Conservation (phyloP, 2,888 invertebrate species). For the Brachyopa scutellaris region DNA sequence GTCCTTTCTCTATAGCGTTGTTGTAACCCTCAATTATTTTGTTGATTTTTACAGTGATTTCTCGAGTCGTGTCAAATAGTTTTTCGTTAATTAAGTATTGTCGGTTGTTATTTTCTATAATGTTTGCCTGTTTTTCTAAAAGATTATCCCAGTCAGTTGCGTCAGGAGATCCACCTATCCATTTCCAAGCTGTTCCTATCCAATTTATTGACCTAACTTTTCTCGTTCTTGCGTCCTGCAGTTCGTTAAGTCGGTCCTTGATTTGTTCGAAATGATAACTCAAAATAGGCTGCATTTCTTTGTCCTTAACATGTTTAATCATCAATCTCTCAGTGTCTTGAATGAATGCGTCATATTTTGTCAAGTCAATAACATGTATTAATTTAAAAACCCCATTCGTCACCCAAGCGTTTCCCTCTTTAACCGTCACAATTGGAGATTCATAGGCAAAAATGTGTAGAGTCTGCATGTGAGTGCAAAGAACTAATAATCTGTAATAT, state of each 20-base stretch:
- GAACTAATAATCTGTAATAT: too few species aligned
- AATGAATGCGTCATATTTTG: too few species aligned
- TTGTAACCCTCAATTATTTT: neutral
- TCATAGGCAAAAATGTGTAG: too few species aligned
- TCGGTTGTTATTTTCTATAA: neutral
- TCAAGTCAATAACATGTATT: too few species aligned
- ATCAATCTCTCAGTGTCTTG: too few species aligned
- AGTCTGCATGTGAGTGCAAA: too few species aligned
- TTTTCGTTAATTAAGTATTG: slow-evolving; percentile 5
- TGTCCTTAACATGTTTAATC: neutral
- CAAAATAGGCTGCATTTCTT: neutral
- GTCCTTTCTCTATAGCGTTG: neutral
- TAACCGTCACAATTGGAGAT: too few species aligned
- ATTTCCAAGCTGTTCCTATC: slow-evolving; percentile 22
- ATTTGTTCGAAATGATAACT: neutral
- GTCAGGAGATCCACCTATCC: slow-evolving; percentile 4
- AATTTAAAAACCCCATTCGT: too few species aligned
- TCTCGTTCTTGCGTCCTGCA: neutral
- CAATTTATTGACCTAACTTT: slow-evolving; percentile 4
- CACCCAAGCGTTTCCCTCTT: too few species aligned
- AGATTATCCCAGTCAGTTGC: slow-evolving; percentile 12
- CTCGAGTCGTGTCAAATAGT: too few species aligned
- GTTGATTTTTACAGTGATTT: neutral
- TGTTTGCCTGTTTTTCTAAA: neutral
- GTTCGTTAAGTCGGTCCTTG: neutral